Evolutionary conservation across 2,797 vertebrate species (phyloP), one percentile per base, ranked within the genome.

Genomic region (Heterohyrax brucei): DNA sequence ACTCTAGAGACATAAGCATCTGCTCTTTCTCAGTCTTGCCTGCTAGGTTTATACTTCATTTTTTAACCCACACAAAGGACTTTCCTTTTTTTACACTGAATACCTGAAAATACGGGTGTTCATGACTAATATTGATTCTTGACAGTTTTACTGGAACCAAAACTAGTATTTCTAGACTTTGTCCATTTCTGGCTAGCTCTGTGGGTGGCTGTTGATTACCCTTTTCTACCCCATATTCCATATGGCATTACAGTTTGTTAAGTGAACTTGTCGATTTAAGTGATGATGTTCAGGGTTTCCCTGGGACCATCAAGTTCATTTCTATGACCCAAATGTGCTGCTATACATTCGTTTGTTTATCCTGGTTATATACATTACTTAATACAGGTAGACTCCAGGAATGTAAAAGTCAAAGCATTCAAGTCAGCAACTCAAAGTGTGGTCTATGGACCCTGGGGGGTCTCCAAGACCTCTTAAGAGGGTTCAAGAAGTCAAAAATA

Each of bases 21-120:
- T 98, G 98, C 93, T 98, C 96, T 98, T 98, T 98, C 95, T 98
- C 98, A 98, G 95, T 86, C 95, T 91, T 97, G 94, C 96, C 94
- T 98, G 95, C 94, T 89, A 89, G 94, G 93, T 97, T 98, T 97
- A 94, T 97, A 98, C 96, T 97, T 98, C 91, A 98, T 98, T 98
- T 98, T 98, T 98, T 98, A 96, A 98, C 50, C 82, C 76, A 94
- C 89, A 94, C 95, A 56, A 10, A 96, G 73, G 96, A 7, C 87
- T 95, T 91, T 66, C 77, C 77, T 91, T 95, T 95, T 73, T 96
- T 94, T 77, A 89, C 89, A 83, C 12, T 91, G 79, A 96, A 91
- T 97, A 98, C 97, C 97, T 98, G 93, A 98, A 97, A 98, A 97
- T 96, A 94, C 0, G 56, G 76, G 93, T 97, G 95, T 97, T 98